Base-by-base conservation (phyloP, 2,888 invertebrate species). In the Eilema sororculum region DNA sequence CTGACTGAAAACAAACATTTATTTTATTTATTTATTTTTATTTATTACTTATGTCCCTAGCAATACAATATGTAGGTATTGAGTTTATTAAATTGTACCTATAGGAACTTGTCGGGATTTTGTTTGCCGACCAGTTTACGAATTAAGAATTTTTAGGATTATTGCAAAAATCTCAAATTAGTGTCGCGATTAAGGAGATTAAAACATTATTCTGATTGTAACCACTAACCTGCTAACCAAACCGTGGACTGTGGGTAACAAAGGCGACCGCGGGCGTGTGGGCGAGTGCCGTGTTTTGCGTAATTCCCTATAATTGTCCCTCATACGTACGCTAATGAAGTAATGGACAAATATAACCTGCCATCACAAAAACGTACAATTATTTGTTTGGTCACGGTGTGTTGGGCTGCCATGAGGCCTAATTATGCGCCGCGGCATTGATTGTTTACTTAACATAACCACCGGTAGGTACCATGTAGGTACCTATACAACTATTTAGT, bases 361-460 rank as follows among this genome's bases (percentile, higher is more conserved):
- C 72, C 61, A 77, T 75, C 69, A 77, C 70, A 79, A 75, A 75
- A 77, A 71, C 63, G 65, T 66, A 41, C 72, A 74, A 68, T 73
- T 72, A 81, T 71, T 74, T 67, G 24, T 67, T 28, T 66, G 66
- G 33, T 63, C 57, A 58, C 37, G 66, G 57, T 58, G 52, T 57
- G 30, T 37, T 30, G 20, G 20, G 59, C 41, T 30, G 57, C 68
- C 67, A 69, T 62, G 71, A 69, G 67, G 41, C 22, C 4, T 65
- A 65, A 65, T 65, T 57, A 63, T 24, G 28, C 33, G 5, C 30
- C 16, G 12, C 58, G 16, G 37, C 22, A 52, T 33, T 46, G 4
- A 46, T 25, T 62, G 25, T 56, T 25, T 46, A 30, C 22, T 58
- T 63, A 61, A 4, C 63, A 41, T 1, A 62, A 12, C 8, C 30